phyloP scores from a whole-genome alignment of 2,113 vertebrate species.

The Rynchops niger region DNA sequence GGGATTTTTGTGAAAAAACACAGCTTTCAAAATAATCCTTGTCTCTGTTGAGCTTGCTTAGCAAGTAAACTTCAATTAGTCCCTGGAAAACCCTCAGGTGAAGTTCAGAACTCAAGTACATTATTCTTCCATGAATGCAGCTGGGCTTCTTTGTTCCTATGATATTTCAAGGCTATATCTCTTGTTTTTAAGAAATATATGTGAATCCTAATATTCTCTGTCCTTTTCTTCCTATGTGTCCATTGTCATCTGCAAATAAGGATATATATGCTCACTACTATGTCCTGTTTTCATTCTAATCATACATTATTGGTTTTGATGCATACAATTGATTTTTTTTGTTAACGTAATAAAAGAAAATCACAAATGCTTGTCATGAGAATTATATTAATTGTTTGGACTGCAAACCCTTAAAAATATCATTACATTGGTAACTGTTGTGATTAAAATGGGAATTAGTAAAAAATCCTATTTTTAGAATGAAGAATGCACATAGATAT shows the following conservation, averaged over 20 bases:
- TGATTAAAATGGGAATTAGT: neutral
- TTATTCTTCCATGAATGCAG: neutral
- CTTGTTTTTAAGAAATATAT: neutral
- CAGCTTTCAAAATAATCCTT: neutral
- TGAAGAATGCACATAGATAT: neutral
- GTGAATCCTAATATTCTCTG: neutral
- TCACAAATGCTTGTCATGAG: neutral
- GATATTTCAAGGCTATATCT: neutral
- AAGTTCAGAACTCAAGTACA: neutral
- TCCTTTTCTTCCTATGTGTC: neutral
- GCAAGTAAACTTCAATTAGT: neutral
- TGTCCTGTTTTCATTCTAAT: neutral
- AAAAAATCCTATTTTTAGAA: neutral
- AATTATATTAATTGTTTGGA: neutral
- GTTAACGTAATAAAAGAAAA: constrained; percentile 12
- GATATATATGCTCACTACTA: neutral
- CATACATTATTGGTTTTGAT: neutral
- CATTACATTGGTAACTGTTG: neutral
- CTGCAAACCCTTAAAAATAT: neutral
- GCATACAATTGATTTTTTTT: neutral
- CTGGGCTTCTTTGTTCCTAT: neutral
- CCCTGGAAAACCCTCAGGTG: neutral
- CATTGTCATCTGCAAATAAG: neutral
- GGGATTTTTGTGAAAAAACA: neutral
- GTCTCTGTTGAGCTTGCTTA: neutral